These are phyloP conservation scores for Oreochromis tanganicae DNA, from an alignment of 2,113 vertebrate genomes.

Conservation along the genomic window DNA sequence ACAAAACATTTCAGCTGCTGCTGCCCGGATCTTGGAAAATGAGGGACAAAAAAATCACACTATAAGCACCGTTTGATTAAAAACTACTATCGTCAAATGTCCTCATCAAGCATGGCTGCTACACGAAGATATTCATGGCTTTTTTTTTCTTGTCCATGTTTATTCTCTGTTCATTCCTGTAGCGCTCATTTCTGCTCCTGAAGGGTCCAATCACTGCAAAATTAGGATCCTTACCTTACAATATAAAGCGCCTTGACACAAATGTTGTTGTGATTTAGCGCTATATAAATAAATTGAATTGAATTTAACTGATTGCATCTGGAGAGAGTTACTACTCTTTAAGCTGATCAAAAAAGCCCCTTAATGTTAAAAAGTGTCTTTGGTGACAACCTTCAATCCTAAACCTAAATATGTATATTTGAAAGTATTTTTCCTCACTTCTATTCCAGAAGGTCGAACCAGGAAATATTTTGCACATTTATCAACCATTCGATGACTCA, in stretches of 20 bases:
- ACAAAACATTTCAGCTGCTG: background rate
- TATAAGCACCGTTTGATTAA: background rate
- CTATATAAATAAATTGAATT: background rate
- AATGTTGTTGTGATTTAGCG: background rate
- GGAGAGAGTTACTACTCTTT: background rate
- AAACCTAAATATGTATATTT: background rate
- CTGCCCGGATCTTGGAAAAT: background rate
- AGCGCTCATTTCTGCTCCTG: background rate
- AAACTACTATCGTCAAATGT: background rate
- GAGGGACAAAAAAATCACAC: background rate
- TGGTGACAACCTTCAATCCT: background rate
- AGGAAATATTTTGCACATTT: background rate
- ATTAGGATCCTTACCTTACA: background rate
- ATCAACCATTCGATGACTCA: background rate
- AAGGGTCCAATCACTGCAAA: background rate
- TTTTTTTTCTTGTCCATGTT: background rate
- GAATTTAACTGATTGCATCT: background rate
- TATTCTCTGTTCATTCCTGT: background rate
- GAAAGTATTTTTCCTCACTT: background rate
- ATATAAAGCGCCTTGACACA: background rate
- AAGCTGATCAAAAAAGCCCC: background rate
- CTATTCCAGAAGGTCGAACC: background rate
- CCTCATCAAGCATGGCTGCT: background rate
- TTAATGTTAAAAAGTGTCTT: background rate
- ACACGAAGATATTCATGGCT: background rate